A percentile compares a stretch with the other conserved stretches of the same genome.
Evolutionary conservation across 2,113 vertebrate genomes (phyloP).

Genomic region (Nycticorax nycticorax): DNA sequence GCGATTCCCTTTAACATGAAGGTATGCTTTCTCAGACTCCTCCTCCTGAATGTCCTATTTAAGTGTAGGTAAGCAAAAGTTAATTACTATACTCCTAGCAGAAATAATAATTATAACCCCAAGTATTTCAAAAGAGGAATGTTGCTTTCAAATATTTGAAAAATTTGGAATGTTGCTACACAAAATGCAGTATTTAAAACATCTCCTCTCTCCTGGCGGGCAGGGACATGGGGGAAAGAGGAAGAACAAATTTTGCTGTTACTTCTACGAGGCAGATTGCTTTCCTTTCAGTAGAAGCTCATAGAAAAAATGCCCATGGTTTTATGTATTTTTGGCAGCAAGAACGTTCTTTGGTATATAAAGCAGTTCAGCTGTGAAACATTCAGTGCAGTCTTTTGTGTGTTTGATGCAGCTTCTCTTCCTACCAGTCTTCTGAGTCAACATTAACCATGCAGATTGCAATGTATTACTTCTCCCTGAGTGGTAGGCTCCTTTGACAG

Average conservation of each 20-base stretch:
- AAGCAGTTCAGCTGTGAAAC: constrained; percentile 14
- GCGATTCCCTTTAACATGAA: neutral
- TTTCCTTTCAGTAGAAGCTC: neutral
- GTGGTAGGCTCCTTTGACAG: neutral
- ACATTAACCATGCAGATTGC: neutral
- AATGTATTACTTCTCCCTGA: neutral
- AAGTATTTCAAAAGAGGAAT: constrained; percentile 18
- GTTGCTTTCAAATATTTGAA: constrained; percentile 20
- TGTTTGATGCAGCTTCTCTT: neutral
- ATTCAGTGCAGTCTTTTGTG: neutral
- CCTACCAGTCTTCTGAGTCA: neutral
- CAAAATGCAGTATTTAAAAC: constrained; percentile 15
- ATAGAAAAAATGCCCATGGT: neutral
- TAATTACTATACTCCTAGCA: neutral
- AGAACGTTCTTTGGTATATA: neutral
- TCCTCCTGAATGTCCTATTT: neutral
- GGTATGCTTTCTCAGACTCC: neutral
- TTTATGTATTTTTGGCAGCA: constrained; percentile 17
- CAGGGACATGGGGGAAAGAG: rapidly evolving
- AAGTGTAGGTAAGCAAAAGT: neutral
- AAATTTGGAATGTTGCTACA: neutral
- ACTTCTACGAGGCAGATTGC: neutral
- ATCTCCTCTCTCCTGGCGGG: neutral
- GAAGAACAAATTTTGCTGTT: neutral
- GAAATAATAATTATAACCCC: neutral